A percentile compares a stretch with the other conserved stretches of the same genome.
These are phyloP conservation scores for Ctenoplectra terminalis DNA, from an alignment of 1,140 invertebrate species.

Conservation along the genomic window DNA sequence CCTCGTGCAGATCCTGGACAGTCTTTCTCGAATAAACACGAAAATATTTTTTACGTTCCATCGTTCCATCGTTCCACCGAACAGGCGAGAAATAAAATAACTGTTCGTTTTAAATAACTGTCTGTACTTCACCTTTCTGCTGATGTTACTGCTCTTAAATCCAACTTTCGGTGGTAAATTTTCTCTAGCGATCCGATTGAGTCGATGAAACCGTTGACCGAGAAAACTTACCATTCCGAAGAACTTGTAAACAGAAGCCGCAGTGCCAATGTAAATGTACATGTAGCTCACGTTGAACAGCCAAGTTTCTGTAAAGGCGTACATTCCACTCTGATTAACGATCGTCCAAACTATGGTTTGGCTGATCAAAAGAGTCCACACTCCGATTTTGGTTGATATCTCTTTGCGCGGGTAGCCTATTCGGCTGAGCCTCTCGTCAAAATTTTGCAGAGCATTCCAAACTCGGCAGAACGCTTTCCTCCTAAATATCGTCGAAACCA, in stretches of 20 bases:
- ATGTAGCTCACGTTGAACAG: constrained; percentile 72
- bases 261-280: constrained; percentile 69
- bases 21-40: constrained; percentile 60
- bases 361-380: constrained; percentile 59
- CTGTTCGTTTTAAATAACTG: neutral
- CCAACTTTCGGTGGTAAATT: constrained; percentile 38
- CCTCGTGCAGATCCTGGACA: constrained; percentile 71
- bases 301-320: constrained; percentile 69
- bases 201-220: constrained; percentile 73
- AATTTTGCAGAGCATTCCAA: constrained; percentile 76
- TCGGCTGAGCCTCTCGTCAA: constrained; percentile 66
- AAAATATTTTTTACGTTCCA: neutral
- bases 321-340: constrained; percentile 72
- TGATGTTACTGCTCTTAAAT: constrained; percentile 46
- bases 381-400: constrained; percentile 40
- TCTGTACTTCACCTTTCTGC: constrained; percentile 32
- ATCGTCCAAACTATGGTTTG: constrained; percentile 65
- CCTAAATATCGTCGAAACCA: constrained; percentile 45
- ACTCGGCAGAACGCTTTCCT: constrained; percentile 63
- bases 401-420: constrained; percentile 72
- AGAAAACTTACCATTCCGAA: constrained; percentile 67
- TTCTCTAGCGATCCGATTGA: constrained; percentile 67
- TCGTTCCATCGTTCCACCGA: neutral
- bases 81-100: too few species aligned
- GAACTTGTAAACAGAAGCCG: constrained; percentile 71